Percentiles rank a stretch among this genome's conserved stretches.
phyloP scores from a whole-genome alignment of 2,113 vertebrate species.

The Cavia aperea region DNA sequence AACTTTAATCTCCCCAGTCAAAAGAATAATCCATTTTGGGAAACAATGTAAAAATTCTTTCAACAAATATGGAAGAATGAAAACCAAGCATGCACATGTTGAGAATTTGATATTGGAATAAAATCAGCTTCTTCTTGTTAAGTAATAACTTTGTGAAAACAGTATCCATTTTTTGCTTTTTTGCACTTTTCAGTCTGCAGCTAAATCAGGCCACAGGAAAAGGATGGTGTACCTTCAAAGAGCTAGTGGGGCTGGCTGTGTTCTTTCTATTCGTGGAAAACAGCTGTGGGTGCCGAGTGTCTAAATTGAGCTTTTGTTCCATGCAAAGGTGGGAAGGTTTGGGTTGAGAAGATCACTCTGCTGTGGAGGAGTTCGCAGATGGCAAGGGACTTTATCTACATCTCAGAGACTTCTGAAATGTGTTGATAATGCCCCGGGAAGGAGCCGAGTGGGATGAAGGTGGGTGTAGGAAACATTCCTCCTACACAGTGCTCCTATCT shows the following conservation, averaged over 20 bases:
- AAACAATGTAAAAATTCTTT: slow-evolving; percentile 12
- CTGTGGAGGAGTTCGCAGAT: slow-evolving; percentile 56
- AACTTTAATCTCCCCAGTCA: slow-evolving; percentile 2
- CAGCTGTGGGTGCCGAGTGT: slow-evolving; percentile 67
- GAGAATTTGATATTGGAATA: background rate
- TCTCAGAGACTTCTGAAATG: slow-evolving; percentile 2
- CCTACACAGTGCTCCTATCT: background rate
- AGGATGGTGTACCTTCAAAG: slow-evolving; percentile 74
- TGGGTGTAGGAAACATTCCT: slow-evolving; percentile 37
- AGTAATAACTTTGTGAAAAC: slow-evolving; percentile 24
- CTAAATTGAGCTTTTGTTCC: slow-evolving; percentile 64
- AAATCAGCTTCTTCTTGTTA: background rate
- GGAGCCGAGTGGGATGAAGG: slow-evolving; percentile 18
- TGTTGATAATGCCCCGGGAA: slow-evolving; percentile 1
- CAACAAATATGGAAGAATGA: background rate
- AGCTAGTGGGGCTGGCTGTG: slow-evolving; percentile 54
- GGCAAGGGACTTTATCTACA: slow-evolving; percentile 10
- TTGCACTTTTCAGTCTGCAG: slow-evolving; percentile 64
- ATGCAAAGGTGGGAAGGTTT: slow-evolving; percentile 42
- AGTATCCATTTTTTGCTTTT: slow-evolving; percentile 62
- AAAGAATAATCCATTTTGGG: background rate
- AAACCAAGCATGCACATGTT: background rate
- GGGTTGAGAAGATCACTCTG: background rate
- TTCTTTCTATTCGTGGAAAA: slow-evolving; percentile 73
- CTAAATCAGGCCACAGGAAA: slow-evolving; percentile 77